Evolutionary conservation across 2,888 invertebrate species (phyloP), one percentile per base, ranked within the genome.

Genomic region (Polyommatus icarus): DNA sequence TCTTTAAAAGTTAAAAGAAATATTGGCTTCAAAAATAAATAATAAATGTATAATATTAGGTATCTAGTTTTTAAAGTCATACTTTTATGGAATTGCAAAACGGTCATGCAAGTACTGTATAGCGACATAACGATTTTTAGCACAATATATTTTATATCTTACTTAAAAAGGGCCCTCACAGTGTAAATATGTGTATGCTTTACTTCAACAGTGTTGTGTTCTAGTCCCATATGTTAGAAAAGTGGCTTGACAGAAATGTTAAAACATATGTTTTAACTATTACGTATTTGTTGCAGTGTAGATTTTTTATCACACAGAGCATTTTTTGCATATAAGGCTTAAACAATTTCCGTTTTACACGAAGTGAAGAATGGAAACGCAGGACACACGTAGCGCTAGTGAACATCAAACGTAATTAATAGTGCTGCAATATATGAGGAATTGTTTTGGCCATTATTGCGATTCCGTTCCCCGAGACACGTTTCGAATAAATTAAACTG

Each of bases 401-500:
- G 29, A 54, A 77, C n/a, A 24, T 50, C 57, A 57, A 57, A 77
- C 59, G 57, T 36, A 72, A 77, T 77, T 32, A 77, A 54, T 57
- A 54, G 71, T 46, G 54, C 36, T 76, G 61, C 76, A 50, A 46
- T 2, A 36, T 29, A 76, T 73, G 73, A 73, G 88, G 88, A 88
- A 91, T 91, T 91, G 92, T 91, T 93, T 92, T 90, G 88, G 87
- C 87, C 87, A 91, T 92, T 93, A 93, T 92, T 93, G 90, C 92
- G 90, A 92, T 91, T 91, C 90, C 88, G 90, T 91, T 92, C 91
- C 77, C 91, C 90, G 91, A 90, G 91, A 93, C 93, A 93, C 93
- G 93, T 89, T 84, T 91, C 85, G 93, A 92, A 94, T 94, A 93
- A 92, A 93, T 93, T 93, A 92, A 93, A 93, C 89, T 91, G 91